Base-by-base conservation (phyloP, 1,140 invertebrate species). In the Potamilus streckersoni region DNA sequence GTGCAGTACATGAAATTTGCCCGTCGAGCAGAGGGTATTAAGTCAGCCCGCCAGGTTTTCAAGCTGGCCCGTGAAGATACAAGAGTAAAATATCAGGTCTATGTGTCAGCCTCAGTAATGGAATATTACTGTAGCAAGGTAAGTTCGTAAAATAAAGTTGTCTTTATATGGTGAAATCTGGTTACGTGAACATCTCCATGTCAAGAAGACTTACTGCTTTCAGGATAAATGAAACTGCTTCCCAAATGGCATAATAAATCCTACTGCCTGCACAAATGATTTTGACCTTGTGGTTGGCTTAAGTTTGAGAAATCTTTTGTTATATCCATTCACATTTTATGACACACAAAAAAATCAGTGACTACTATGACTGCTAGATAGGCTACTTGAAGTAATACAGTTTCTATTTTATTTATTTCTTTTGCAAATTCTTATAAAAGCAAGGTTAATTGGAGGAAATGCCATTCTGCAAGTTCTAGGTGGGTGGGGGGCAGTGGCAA, bases 1-100 rank as follows among this genome's bases (percentile, higher is more conserved):
- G 95, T 99, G 62, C 98, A 99, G 87, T 98, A 99, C 86, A 99
- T 99, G 97, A 98, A 98, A 91, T 99, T 99, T 90, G 95, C 96
- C 0, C 92, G 98, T 66, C 91, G 98, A 78, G 97, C 97, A 0
- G 98, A 99, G 91, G 98, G 98, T 58, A 99, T 99, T 60, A 98
- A 98, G 89, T 95, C 97, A 0, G 97, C 98, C 0, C 92, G 98
- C 81, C 93, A 93, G 19, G 95, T 99, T 49, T 99, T 99, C 85
- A 98, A 99, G 91, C 92, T 95, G 84, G 97, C 97, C 0, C 90
- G 98, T 64, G 97, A 99, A 89, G 98, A 99, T 89, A 85, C 92
- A 5, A 92, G 95, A 20, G 94, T 94, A 1, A 94, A 93, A 57
- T 96, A 96, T 90, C 97, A 99, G 87, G 95, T 99, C 61, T 99